Conservation (phyloP, 2,797 vertebrate species). For the Etheostoma nigrum region DNA sequence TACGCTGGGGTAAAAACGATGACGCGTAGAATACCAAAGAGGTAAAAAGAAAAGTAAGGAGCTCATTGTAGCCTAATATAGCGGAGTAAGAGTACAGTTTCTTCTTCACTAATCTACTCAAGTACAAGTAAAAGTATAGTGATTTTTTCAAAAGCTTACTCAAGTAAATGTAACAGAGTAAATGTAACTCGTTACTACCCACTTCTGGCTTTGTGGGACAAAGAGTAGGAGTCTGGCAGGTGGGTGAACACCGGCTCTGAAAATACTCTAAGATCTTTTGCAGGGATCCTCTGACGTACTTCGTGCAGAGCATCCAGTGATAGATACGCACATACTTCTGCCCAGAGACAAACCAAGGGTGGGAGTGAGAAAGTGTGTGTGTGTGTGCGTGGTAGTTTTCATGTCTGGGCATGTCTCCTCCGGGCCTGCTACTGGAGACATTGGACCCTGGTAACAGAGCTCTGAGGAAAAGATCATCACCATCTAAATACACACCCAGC, state of each 20-base stretch:
- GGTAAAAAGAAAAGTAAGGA: too few species aligned
- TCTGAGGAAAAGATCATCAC: conserved; percentile 77
- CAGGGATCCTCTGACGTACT: conserved; percentile 47
- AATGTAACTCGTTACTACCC: too few species aligned
- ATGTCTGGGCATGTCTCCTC: conserved; percentile 82
- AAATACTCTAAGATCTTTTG: conserved; percentile 59
- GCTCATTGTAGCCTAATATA: too few species aligned
- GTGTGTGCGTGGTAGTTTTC: conserved; percentile 57
- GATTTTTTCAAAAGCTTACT: too few species aligned
- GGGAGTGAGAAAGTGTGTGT: conserved; percentile 17
- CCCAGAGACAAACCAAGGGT: conserved; percentile 70
- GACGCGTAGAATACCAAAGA: too few species aligned
- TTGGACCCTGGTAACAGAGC: conserved; percentile 81
- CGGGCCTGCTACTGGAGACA: conserved; percentile 74
- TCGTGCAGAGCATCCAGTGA: conserved; percentile 36
- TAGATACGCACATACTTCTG: conserved; percentile 67
- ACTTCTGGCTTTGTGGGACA: conserved; percentile 4
- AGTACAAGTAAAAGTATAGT: too few species aligned
- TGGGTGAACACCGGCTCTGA: conserved; percentile 56
- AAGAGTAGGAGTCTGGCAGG: conserved; percentile 46
- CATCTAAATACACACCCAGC: conserved; percentile 75
- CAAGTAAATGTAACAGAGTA: too few species aligned
- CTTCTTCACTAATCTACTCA: too few species aligned
- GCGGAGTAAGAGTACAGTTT: too few species aligned
- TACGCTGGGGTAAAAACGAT: too few species aligned